Conservation (phyloP, 2,888 invertebrate genomes). For the Halocaridina rubra region DNA sequence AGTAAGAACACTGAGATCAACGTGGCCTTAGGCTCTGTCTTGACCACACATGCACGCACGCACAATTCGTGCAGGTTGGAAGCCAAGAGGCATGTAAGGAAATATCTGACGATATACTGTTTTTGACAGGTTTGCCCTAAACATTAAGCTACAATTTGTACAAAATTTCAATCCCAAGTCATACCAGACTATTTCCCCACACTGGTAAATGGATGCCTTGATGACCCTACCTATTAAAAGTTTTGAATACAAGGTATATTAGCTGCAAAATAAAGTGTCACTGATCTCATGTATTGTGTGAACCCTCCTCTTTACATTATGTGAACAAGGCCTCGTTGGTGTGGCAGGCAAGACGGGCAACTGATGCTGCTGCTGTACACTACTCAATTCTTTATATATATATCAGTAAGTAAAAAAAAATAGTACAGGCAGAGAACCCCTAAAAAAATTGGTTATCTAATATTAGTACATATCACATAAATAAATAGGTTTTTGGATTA, state of each 20-base stretch:
- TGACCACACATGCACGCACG: too few species aligned
- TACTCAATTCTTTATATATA: too few species aligned
- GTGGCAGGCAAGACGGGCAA: slow-evolving; percentile 24
- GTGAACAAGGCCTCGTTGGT: slow-evolving; percentile 39
- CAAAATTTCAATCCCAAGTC: slow-evolving; percentile 48
- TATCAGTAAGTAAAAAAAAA: too few species aligned
- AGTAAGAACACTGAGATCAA: too few species aligned
- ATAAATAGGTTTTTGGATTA: too few species aligned
- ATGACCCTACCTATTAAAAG: slow-evolving; percentile 35
- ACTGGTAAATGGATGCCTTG: neutral
- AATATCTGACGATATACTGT: slow-evolving; percentile 23
- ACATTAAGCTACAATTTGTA: slow-evolving; percentile 49
- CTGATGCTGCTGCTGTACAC: too few species aligned
- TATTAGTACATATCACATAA: too few species aligned
- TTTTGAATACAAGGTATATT: slow-evolving; percentile 25
- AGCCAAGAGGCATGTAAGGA: slow-evolving; percentile 49
- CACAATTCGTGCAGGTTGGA: too few species aligned
- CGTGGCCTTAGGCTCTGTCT: too few species aligned
- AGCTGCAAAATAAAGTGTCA: slow-evolving; percentile 25
- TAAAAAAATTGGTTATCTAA: too few species aligned
- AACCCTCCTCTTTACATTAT: slow-evolving; percentile 10
- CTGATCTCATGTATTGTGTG: slow-evolving; percentile 13
- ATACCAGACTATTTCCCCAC: neutral
- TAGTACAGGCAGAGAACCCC: too few species aligned
- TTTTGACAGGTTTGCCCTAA: slow-evolving; percentile 29